Conservation (phyloP, 2,888 invertebrate genomes). For the Schizaphis graminum region DNA sequence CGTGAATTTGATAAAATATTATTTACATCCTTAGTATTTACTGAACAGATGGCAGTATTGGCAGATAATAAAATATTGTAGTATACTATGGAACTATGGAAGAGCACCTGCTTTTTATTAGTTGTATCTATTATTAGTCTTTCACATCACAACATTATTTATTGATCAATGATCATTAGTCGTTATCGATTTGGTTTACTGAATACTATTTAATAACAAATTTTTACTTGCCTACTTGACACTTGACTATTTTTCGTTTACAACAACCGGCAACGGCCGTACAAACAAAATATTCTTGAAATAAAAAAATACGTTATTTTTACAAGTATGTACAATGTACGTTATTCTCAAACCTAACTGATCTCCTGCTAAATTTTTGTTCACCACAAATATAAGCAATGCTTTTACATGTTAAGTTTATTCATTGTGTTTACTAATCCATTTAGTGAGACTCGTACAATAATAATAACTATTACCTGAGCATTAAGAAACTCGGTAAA, state of each 20-base stretch:
- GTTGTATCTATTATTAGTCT: not conserved
- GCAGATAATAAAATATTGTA: no score
- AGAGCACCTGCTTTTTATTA: not conserved
- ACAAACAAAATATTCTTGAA: no score
- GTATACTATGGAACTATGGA: no score
- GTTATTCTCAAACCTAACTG: not conserved
- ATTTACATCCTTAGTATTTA: no score
- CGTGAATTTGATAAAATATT: no score
- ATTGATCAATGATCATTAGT: not conserved
- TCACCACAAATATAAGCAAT: not conserved
- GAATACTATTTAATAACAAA: no score
- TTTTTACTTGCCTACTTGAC: no score
- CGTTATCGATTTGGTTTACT: not conserved
- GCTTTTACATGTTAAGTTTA: not conserved
- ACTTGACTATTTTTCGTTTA: no score
- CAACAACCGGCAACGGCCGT: no score
- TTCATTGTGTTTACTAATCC: not conserved
- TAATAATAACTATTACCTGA: not conserved
- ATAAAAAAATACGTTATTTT: no score
- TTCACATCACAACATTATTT: not conserved
- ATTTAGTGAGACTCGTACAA: not conserved
- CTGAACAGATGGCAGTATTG: no score
- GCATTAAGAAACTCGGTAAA: not conserved
- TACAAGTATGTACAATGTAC: not conserved
- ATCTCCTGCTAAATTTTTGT: not conserved